These are phyloP conservation scores for Manis javanica DNA, from an alignment of 2,797 vertebrate species.

Conservation along the genomic window DNA sequence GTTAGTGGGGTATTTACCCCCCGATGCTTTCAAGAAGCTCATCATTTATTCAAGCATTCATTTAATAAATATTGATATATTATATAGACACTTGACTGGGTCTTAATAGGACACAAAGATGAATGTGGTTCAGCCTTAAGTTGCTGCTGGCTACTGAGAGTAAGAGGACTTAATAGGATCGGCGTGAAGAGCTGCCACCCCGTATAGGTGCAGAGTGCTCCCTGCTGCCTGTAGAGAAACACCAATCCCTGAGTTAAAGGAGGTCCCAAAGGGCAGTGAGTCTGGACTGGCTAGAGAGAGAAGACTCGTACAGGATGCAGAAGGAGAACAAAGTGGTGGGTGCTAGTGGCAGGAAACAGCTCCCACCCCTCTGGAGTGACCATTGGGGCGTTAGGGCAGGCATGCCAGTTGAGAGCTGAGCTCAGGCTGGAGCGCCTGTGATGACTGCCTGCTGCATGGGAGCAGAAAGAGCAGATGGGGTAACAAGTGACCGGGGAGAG, in stretches of 20 bases:
- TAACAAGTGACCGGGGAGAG: background rate
- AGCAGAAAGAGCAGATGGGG: background rate
- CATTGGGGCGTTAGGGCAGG: background rate
- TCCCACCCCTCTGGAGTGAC: background rate
- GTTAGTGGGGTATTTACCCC: background rate
- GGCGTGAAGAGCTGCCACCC: background rate
- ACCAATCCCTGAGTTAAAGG: background rate
- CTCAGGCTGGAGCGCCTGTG: background rate
- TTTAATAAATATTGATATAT: conserved; percentile 22
- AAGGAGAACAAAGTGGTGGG: background rate
- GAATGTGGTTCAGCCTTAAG: background rate
- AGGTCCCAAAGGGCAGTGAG: background rate
- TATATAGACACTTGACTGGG: background rate
- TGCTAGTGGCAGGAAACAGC: background rate
- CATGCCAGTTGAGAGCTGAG: background rate
- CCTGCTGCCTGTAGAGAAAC: background rate
- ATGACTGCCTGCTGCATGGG: background rate
- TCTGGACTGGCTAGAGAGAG: background rate
- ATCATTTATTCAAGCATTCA: background rate
- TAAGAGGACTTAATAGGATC: background rate
- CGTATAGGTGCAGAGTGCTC: background rate
- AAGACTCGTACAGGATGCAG: background rate
- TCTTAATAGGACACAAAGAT: background rate
- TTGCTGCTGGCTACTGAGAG: background rate
- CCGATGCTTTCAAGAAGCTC: background rate